Evolutionary conservation across 30 jellyfish, hydroid and myxozoan species (phyloP), one percentile per base, ranked within the genome.

Genomic region (Morbakka virulenta): DNA sequence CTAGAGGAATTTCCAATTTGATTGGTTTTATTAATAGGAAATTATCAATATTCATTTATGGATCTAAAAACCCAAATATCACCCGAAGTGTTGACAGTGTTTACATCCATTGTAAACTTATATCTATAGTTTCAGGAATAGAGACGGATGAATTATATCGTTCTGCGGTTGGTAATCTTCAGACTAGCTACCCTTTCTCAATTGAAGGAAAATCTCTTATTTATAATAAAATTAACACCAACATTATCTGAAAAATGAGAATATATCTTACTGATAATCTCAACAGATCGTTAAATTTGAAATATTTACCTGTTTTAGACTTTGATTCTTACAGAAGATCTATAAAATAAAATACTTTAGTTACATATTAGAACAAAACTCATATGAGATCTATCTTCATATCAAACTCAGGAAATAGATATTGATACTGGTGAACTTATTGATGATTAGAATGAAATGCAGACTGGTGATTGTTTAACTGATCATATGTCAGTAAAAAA

Each of bases 201-300:
- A 31, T 32, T 32, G 79, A 67, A 67, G 79, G 68, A 67, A 67
- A 64, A 32, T 32, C 64, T 62, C 24, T 67, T 24, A 17, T 67
- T 26, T 67, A 26, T 67, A 26, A 32, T 21, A 67, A 67, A 30
- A 32, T 67, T n/a, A n/a, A n/a, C n/a, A n/a, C n/a, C n/a, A n/a
- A n/a, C n/a, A n/a, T n/a, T n/a, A n/a, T n/a, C n/a, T 1, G 35
- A 67, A 21, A 32, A 67, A 26, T 67, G 25, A 67, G 62, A 26
- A 67, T 67, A 31, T 67, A 67, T 67, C 32, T 67, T 9, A 67
- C 79, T 1, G 79, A 67, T 33, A n/a, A n/a, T n/a, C n/a, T n/a
- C n/a, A n/a, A n/a, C n/a, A n/a, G n/a, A n/a, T n/a, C n/a, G n/a
- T n/a, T n/a, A n/a, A n/a, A n/a, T n/a, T n/a, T n/a, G n/a, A n/a